These are phyloP conservation scores for Sminthurinus aureus DNA, from an alignment of 2,888 invertebrate genomes.

Conservation along the genomic window DNA sequence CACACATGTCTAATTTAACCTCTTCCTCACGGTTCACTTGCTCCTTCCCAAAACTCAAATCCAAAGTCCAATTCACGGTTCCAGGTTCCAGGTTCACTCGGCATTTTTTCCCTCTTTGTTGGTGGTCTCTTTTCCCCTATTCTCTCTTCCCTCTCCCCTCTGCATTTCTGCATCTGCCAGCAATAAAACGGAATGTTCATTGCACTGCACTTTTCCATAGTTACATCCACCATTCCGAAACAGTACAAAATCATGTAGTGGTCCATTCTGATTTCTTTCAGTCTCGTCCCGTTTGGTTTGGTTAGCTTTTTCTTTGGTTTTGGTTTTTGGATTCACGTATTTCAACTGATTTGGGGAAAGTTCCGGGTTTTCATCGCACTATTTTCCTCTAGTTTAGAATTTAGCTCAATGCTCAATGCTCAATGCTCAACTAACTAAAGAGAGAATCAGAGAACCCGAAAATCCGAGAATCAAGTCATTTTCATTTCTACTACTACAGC, in stretches of 20 bases:
- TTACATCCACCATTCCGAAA: background rate
- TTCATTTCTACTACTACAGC: background rate
- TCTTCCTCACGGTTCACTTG: slow-evolving; percentile 37
- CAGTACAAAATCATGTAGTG: too few species aligned
- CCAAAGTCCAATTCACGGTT: too few species aligned
- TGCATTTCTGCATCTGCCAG: background rate
- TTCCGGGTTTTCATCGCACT: too few species aligned
- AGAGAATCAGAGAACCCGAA: too few species aligned
- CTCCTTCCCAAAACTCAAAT: background rate
- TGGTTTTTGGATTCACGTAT: background rate
- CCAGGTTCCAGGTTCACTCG: too few species aligned
- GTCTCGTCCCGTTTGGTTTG: background rate
- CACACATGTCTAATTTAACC: slow-evolving; percentile 51
- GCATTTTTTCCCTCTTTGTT: background rate
- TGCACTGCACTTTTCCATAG: background rate
- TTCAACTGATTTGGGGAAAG: too few species aligned
- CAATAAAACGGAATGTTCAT: slow-evolving; percentile 8
- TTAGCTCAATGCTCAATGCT: too few species aligned
- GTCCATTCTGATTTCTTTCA: background rate
- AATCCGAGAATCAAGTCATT: too few species aligned
- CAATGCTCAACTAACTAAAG: too few species aligned
- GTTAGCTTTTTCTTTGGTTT: background rate
- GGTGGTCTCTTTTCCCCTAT: background rate
- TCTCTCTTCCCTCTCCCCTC: background rate
- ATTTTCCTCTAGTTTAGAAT: too few species aligned